These are phyloP conservation scores for Catotricha subobsoleta DNA, from an alignment of 2,888 invertebrate genomes.

Conservation along the genomic window DNA sequence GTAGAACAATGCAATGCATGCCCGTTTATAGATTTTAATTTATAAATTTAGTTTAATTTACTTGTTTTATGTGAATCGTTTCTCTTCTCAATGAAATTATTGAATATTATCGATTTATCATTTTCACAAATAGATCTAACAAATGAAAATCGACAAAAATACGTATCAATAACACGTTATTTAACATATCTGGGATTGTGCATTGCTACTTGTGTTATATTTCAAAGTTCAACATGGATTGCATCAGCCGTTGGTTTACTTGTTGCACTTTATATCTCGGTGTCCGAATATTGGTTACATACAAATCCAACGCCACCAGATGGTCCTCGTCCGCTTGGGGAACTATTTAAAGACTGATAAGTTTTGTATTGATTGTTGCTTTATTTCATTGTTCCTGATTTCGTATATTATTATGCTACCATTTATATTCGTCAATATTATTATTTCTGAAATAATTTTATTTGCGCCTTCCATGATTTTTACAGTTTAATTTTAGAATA, in stretches of 20 bases:
- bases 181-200: constrained; percentile 71
- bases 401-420: too few species aligned
- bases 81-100: background rate
- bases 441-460: too few species aligned
- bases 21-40: too few species aligned
- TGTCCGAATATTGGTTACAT: constrained; percentile 59
- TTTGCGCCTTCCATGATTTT: too few species aligned
- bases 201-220: constrained; percentile 67
- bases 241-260: constrained; percentile 63
- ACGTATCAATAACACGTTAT: constrained; percentile 49
- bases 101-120: too few species aligned
- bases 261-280: constrained; percentile 65
- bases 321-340: constrained; percentile 13
- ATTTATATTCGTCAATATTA: too few species aligned
- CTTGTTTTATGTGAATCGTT: background rate
- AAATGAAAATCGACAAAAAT: constrained; percentile 34
- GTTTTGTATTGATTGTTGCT: too few species aligned
- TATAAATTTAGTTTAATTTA: too few species aligned
- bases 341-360: too few species aligned
- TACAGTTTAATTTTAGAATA: too few species aligned
- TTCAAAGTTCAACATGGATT: constrained; percentile 57
- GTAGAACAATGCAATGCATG: too few species aligned
- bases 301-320: constrained; percentile 18
- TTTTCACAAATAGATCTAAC: constrained; percentile 25
- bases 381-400: too few species aligned